Evolutionary conservation across 2,113 vertebrate species (phyloP), one percentile per base, ranked within the genome.

Genomic region (Mandrillus leucophaeus): DNA sequence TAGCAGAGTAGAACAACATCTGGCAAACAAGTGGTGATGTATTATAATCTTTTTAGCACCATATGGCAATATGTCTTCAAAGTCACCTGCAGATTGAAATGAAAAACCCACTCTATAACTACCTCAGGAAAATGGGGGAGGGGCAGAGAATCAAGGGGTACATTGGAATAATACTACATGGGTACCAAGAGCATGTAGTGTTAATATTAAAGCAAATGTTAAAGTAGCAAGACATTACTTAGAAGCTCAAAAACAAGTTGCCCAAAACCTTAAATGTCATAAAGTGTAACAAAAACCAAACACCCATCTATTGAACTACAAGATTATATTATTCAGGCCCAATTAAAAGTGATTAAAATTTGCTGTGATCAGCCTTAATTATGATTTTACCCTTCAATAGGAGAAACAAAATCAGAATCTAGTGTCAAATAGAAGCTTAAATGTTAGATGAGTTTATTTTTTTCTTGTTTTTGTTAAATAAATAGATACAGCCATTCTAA

Each of bases 11-110:
- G 98, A 98, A 96, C 93, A 98, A 98, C 98, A 99, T 98, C 98
- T 99, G 98, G 98, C 98, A 98, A 99, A 98, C 97, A 98, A 99
- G 98, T 90, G 8, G 95, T 98, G 98, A 98, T 99, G 78, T 98
- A 99, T 98, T 98, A 96, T 96, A 97, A 98, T 98, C 97, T 96
- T 98, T 95, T 97, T 96, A 98, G 96, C 92, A 95, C 98, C 99
- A 99, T 98, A 98, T 99, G 98, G 98, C 96, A 97, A 97, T 98
- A 90, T 43, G 88, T 98, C 98, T 98, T 98, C 98, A 98, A 98
- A 98, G 98, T 98, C 98, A 99, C 97, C 98, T 98, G 98, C 98
- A 98, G 98, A 93, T 97, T 97, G 87, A 97, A 98, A 98, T 88
- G 97, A 98, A 98, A 98, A 84, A 9, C 43, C 89, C 93, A 93